These are phyloP conservation scores for Altica lythri DNA, from an alignment of 2,888 invertebrate genomes.

Conservation along the genomic window DNA sequence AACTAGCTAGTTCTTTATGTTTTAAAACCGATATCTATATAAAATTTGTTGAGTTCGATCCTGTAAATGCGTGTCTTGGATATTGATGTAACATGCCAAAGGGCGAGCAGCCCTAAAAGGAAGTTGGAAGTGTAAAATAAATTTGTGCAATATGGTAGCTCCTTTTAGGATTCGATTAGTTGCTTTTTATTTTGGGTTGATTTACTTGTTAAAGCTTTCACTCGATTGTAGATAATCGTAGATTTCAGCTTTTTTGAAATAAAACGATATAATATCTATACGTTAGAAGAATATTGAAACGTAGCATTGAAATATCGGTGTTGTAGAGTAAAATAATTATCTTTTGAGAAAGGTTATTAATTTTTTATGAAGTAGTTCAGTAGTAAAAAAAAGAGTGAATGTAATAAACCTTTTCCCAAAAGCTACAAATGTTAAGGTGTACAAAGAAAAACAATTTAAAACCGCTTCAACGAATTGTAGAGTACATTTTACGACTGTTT, in stretches of 20 bases:
- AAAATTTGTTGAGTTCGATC: too few relatives aligned
- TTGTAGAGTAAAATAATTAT: too few relatives aligned
- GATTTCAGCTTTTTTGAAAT: background rate
- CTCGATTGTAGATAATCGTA: background rate
- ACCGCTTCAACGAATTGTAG: background rate
- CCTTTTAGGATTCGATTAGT: conserved; percentile 10
- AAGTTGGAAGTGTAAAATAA: conserved; percentile 14
- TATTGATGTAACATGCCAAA: conserved; percentile 12
- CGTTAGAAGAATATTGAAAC: too few relatives aligned
- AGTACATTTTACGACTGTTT: conserved; percentile 13
- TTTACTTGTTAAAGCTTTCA: conserved; percentile 1
- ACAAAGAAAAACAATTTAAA: conserved; percentile 9
- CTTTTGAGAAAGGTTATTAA: too few relatives aligned
- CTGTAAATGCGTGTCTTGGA: conserved; percentile 6
- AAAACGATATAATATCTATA: too few relatives aligned
- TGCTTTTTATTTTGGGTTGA: conserved; percentile 3
- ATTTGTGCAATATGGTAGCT: conserved; percentile 11
- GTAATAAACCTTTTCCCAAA: background rate
- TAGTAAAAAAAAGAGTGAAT: background rate
- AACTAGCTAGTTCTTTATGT: too few relatives aligned
- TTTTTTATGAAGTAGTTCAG: too few relatives aligned
- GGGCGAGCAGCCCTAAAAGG: conserved; percentile 13
- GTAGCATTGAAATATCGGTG: too few relatives aligned
- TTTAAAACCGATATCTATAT: too few relatives aligned
- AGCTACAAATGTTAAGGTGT: background rate